phyloP scores from a whole-genome alignment of 1,140 invertebrate species.

The Platorchestia sp. region DNA sequence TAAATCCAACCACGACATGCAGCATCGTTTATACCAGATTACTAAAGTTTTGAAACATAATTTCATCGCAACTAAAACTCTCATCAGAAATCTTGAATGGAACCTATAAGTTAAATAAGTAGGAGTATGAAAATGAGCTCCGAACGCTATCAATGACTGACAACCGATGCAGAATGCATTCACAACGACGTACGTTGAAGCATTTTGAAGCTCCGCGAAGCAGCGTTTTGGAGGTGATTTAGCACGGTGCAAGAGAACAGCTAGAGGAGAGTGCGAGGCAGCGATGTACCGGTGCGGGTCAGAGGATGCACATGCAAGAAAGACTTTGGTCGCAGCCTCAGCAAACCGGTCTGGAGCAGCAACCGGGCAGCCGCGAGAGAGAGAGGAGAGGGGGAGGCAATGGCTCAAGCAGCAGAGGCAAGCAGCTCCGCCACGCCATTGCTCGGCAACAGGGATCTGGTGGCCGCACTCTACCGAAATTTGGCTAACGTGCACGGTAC shows the following conservation, averaged over 20 bases:
- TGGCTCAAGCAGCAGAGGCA: not conserved
- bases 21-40: no score
- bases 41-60: no score
- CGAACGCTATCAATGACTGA: not conserved
- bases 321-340: not conserved
- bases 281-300: slow-evolving; percentile 21
- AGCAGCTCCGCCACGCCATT: not conserved
- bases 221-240: not conserved
- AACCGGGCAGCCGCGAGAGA: not conserved
- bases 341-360: slow-evolving; percentile 41
- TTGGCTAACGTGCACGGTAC: not conserved
- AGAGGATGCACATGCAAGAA: slow-evolving; percentile 20
- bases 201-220: not conserved
- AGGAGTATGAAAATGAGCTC: not conserved
- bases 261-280: not conserved
- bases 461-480: not conserved
- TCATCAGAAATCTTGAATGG: no score
- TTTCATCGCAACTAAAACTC: no score
- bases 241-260: not conserved
- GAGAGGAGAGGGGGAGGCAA: not conserved
- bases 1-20: no score
- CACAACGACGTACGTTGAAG: not conserved
- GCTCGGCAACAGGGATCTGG: not conserved
- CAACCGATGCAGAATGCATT: not conserved
- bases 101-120: no score